phyloP scores from a whole-genome alignment of 2,113 vertebrate genomes.

The Rynchops niger region DNA sequence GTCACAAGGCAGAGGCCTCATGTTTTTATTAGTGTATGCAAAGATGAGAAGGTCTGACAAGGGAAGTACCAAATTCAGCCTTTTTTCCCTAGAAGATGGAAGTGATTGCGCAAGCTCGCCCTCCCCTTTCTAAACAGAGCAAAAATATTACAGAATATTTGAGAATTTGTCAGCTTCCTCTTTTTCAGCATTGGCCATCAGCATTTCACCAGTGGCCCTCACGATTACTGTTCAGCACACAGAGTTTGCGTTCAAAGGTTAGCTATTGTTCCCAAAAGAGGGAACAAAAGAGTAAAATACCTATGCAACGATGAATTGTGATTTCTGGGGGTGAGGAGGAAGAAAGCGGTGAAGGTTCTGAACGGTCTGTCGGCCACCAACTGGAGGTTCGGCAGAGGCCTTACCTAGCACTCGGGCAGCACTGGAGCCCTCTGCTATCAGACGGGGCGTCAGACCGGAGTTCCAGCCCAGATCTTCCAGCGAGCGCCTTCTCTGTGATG shows the following conservation, averaged over 20 bases:
- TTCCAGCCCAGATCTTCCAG: neutral
- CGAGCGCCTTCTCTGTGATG: neutral
- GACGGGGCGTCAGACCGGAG: neutral
- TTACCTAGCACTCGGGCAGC: neutral
- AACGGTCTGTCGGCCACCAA: neutral
- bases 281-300: neutral
- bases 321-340: accelerated
- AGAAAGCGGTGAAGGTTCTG: neutral
- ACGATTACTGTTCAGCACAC: neutral
- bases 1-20: neutral
- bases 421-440: neutral
- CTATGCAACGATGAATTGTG: neutral
- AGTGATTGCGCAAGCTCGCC: neutral
- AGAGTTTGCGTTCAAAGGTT: neutral
- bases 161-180: neutral
- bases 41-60: constrained; percentile 26
- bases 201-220: neutral
- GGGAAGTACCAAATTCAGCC: constrained; percentile 35
- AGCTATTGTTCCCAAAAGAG: neutral
- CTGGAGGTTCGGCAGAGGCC: neutral
- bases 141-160: neutral
- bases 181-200: neutral
- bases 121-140: neutral
- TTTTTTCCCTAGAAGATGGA: constrained; percentile 25
- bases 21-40: neutral